A percentile compares a stretch with the other conserved stretches of the same genome.
phyloP scores from a whole-genome alignment of 2,888 invertebrate genomes.

The Eilema caniola region DNA sequence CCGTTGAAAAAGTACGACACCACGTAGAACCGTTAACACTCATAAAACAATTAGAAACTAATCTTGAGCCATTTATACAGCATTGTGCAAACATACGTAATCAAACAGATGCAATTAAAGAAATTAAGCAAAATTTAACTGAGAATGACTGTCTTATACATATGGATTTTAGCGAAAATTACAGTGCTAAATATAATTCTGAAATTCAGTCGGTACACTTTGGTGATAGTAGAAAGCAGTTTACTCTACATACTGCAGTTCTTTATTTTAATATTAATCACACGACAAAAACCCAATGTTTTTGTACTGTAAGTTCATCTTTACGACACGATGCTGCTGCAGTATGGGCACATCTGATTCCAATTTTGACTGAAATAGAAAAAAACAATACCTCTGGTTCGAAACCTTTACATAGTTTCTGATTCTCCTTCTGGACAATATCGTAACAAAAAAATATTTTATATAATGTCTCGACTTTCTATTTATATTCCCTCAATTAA shows the following conservation, averaged over 20 bases:
- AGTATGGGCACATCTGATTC: conserved; percentile 36
- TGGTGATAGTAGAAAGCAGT: neutral
- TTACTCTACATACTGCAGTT: conserved; percentile 13
- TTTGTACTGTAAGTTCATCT: conserved; percentile 31
- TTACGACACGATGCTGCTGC: conserved; percentile 35
- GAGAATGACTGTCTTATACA: conserved; percentile 25
- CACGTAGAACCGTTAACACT: too few species aligned
- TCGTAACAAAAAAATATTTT: conserved; percentile 34
- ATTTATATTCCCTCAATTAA: neutral
- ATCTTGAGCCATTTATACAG: conserved; percentile 15
- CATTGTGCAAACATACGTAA: conserved; percentile 19
- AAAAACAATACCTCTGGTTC: conserved; percentile 23
- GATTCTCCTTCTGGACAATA: conserved; percentile 31
- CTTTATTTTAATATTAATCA: conserved; percentile 28
- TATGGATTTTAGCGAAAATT: conserved; percentile 19
- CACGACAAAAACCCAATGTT: conserved; percentile 26
- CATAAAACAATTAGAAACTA: too few species aligned
- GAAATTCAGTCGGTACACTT: too few species aligned
- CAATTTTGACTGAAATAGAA: conserved; percentile 35
- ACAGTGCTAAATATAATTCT: neutral
- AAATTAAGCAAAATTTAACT: conserved; percentile 18
- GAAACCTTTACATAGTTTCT: conserved; percentile 28
- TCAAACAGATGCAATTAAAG: conserved; percentile 21
- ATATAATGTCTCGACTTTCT: conserved; percentile 20
- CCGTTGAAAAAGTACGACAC: neutral